Evolutionary conservation across 1,140 invertebrate species (phyloP).

Genomic region (Neelides sp.): DNA sequence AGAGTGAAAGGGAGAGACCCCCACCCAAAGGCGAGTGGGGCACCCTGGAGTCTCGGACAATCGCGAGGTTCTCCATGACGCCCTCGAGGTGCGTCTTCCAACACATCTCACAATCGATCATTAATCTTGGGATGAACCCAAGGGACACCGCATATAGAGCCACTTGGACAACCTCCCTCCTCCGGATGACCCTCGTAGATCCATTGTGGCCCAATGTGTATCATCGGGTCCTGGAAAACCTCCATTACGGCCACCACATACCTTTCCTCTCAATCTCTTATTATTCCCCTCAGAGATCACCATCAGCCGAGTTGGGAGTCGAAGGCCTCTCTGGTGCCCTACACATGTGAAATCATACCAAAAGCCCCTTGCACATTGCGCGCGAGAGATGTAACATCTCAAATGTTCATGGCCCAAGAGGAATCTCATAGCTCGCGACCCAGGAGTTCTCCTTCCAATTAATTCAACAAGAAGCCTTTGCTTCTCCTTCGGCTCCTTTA

Average conservation of each 20-base stretch:
- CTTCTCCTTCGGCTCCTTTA: neutral
- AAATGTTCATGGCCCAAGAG: no score
- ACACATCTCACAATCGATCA: conserved; percentile 26
- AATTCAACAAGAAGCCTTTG: conserved; percentile 13
- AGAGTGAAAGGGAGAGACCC: conserved; percentile 9
- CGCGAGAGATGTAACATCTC: no score
- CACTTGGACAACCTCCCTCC: neutral
- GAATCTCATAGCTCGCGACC: conserved; percentile 1
- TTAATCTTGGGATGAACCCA: conserved; percentile 25
- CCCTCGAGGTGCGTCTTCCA: conserved; percentile 26
- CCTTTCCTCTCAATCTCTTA: no score
- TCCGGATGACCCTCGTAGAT: no score
- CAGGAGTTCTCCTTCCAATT: conserved; percentile 19
- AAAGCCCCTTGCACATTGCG: no score
- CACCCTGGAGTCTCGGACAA: conserved; percentile 23
- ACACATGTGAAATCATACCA: no score
- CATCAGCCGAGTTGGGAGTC: no score
- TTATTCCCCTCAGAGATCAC: no score
- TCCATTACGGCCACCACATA: no score
- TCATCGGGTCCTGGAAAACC: no score
- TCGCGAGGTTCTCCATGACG: conserved; percentile 18
- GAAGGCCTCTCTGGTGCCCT: no score
- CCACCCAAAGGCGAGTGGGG: conserved; percentile 23
- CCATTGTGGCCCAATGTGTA: no score
- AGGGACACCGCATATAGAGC: conserved; percentile 8